Evolutionary conservation across 2,888 invertebrate species (phyloP), one percentile per base, ranked within the genome.

Genomic region (Amphipoea oculea): DNA sequence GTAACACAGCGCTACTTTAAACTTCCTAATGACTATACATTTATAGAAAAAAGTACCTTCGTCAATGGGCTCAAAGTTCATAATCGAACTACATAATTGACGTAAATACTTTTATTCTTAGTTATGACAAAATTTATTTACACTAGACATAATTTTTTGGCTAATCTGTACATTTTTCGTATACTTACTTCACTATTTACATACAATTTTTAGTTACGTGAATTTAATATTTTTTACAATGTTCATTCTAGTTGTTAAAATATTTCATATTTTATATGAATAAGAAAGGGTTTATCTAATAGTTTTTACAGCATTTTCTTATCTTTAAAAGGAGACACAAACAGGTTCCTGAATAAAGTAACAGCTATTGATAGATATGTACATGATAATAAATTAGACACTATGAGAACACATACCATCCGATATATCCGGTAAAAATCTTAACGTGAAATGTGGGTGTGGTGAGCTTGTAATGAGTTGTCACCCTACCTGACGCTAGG

Each of bases 1-100:
- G 62, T 77, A 83, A 83, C 68, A 81, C 81, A 80, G 62, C 77
- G 70, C 88, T 87, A 83, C 81, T 69, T 73, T 71, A 14, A 67
- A 79, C 66, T 67, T 66, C 54, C 75, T 83, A 89, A 83, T 79
- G 74, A 86, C 86, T 85, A 89, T 82, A 89, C 80, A 89, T 83
- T 85, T 78, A 91, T 77, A 84, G 73, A 88, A 94, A 95, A 96
- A 96, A 96, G 95, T 94, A 93, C 83, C 91, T 94, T 83, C 92
- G 91, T 93, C 96, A 96, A 96, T 90, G 96, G 96, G 96, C 96
- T 96, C 96, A 96, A 91, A 93, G 94, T 93, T 94, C 93, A 86
- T 77, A 69, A 73, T 82, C 77, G 88, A 90, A 91, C 92, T 93
- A 92, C 92, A 90, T 91, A 91, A 90, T 95, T 96, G 96, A 94